Evolutionary conservation across 1,140 invertebrate genomes (phyloP), one percentile per base, ranked within the genome.

Genomic region (Aplysia californica): DNA sequence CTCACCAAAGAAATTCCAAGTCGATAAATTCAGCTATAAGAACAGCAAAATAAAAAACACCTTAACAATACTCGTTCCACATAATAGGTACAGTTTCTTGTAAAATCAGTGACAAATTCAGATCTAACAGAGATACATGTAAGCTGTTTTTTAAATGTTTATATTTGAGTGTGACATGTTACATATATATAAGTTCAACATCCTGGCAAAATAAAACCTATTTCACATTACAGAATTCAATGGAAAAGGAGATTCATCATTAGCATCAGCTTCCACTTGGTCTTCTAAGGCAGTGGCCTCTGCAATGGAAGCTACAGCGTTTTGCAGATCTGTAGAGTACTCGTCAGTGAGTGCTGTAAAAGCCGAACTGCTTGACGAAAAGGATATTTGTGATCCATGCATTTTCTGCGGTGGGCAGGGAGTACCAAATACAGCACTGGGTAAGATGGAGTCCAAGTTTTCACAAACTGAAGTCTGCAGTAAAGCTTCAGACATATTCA

Each of bases 231-330:
- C 23, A 29, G 29, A 56, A 31, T 65, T 50, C 38, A n/a, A 1
- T 55, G 70, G 70, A 38, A 72, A 72, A 38, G 70, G 70, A 61
- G 70, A 72, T 41, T 72, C 70, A 39, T 72, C 55, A 55, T 3
- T 26, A 1, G 41, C 18, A 21, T 35, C 50, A 26, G 15, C 6
- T 20, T 59, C 56, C 3, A 36, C 23, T 26, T 36, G 31, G 6
- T 10, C 35, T n/a, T 6, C 39, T 31, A 10, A 23, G 5, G 20
- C 21, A 61, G 15, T 56, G n/a, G 26, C 58, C 35, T 61, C 70
- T 36, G 70, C 35, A 20, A 72, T 72, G 33, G 55, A 59, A 38
- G 70, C 70, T 23, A 72, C 56, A 61, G 70, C 70, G 23, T 33
- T 23, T 6, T 72, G 33, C 61, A 72, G 59, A 31, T 72, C 70